Base-by-base conservation (phyloP, 2,797 vertebrate genomes). In the Dipus sagitta region DNA sequence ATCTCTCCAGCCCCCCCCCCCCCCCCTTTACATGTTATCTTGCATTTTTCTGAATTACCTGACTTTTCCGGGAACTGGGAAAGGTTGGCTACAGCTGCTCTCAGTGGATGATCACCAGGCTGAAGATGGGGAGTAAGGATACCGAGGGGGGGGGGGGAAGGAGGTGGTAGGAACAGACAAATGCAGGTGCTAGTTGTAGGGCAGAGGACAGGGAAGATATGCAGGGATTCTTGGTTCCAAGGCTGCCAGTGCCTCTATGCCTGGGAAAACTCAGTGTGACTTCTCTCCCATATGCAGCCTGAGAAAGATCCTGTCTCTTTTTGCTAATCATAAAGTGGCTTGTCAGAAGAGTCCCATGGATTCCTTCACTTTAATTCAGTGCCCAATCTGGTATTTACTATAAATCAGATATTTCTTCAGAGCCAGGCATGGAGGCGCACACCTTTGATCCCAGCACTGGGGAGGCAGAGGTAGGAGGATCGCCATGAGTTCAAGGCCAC, bases 301-400 rank as follows among this genome's bases (percentile, higher is more conserved):
- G 38, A 86, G 30, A 68, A 79, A 86, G 88, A 78, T 42, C 67
- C 38, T 6, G 64, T 9, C 0, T 28, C 23, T 64, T 75, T 94
- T 68, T 79, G 84, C 47, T 65, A 47, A 52, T 58, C 52, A 24
- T 52, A 21, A 77, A 34, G 38, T 88, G 60, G 65, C 60, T 67
- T 76, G 42, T 87, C n/a, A 71, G 60, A 42, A 75, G 71, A 90
- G 38, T 23, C 42, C 38, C 21, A 13, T 80, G 85, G 78, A 70
- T 42, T 64, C n/a, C 30, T 34, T 88, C 34, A 68, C 42, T 93
- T 85, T 67, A 90, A 92, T 81, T 86, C 42, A 86, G 5, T 42
- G 82, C 24, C 65, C 32, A 88, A 58, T 85, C 38, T 75, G n/a
- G 10, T 88, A n/a, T 54, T 94, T 84, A 72, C 58, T 80, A 17